A percentile compares a stretch with the other conserved stretches of the same genome.
These are phyloP conservation scores for Pemphredon lugubris DNA, from an alignment of 2,888 invertebrate species.

Conservation along the genomic window DNA sequence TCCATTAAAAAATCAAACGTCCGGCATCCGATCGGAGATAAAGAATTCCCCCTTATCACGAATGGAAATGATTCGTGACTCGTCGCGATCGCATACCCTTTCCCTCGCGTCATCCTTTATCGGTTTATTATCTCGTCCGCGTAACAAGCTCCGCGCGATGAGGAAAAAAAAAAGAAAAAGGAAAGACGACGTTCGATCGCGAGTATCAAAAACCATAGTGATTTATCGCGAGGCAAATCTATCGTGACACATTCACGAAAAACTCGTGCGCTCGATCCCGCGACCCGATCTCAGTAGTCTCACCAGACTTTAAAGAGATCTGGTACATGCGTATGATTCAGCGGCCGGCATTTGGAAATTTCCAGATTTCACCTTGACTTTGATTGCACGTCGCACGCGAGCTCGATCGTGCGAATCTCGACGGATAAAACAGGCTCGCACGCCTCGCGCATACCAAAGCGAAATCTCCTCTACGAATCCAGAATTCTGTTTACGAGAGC, in stretches of 20 bases:
- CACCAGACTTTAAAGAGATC: conserved; percentile 23
- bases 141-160: neutral
- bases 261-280: neutral
- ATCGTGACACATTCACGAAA: neutral
- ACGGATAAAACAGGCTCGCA: conserved; percentile 21
- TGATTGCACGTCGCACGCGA: conserved; percentile 61
- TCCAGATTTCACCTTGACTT: conserved; percentile 65
- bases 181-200: no score
- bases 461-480: conserved; percentile 4
- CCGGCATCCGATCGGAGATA: no score
- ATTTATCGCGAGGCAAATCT: neutral
- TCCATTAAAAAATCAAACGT: no score
- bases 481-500: conserved; percentile 22
- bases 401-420: conserved; percentile 47
- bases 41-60: no score
- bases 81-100: no score
- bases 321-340: conserved; percentile 49
- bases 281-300: conserved; percentile 24
- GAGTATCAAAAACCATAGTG: neutral
- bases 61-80: no score
- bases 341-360: conserved; percentile 50
- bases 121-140: neutral
- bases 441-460: conserved; percentile 33
- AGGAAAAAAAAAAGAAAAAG: no score
- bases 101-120: neutral